Evolutionary conservation across 2,888 invertebrate species (phyloP), one percentile per base, ranked within the genome.

Genomic region (Hanleya hanleyi): DNA sequence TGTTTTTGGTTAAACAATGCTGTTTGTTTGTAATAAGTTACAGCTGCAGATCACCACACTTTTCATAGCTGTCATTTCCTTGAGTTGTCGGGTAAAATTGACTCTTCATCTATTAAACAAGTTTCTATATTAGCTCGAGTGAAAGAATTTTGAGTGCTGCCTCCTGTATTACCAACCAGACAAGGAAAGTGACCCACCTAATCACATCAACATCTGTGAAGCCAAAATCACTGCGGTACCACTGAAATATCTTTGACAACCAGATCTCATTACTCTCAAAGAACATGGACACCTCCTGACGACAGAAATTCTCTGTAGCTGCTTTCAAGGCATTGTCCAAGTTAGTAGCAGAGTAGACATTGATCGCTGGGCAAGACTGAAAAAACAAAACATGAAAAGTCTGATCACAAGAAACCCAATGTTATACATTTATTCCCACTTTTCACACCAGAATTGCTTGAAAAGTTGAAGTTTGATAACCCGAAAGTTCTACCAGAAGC

Each of bases 291-390:
- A 90, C 86, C 70, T 89, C 89, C 76, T 87, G 85, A 7, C 75
- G 71, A 75, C 88, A 87, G 81, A 88, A 90, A 71, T 65, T 83
- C 51, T 75, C 77, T 0, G 89, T 84, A 5, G 90, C 90, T 0
- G 73, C 78, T 33, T 86, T 84, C 33, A 90, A 78, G 0, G 88
- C 88, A n/a, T 69, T 65, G 22, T 90, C 88, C 12, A 90, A 70
- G 71, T 89, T 89, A 7, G 78, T 80, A 6, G 82, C 84, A n/a
- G 85, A 83, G 81, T 90, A 90, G 7, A 90, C 87, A 69, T 84
- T 82, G 57, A 90, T 87, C 1, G 87, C 87, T 29, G 90, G 90
- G 70, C 90, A 90, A 22, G 89, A 88, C 89, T 90, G 81, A 38
- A 82, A 77, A 29, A 47, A 12, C 68, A 35, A n/a, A 32, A 64